Evolutionary conservation across 2,113 vertebrate species (phyloP).

Genomic region (Mola mola): DNA sequence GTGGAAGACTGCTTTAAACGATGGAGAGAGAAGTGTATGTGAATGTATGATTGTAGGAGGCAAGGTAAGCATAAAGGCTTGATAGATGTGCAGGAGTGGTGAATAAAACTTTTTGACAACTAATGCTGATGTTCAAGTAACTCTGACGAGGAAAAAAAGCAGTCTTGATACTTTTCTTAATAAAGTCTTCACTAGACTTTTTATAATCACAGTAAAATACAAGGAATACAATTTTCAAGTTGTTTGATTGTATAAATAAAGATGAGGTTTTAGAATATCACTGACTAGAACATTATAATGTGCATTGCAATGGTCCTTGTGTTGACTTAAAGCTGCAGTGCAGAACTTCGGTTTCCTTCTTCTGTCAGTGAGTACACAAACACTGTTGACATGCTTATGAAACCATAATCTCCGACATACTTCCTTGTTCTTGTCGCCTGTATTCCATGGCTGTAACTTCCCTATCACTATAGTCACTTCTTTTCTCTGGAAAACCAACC

Average conservation of each 20-base stretch:
- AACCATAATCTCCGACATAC: too few species aligned
- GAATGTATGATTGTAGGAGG: conserved; percentile 10
- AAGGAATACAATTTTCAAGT: conserved; percentile 19
- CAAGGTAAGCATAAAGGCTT: conserved; percentile 41
- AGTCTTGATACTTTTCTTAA: conserved; percentile 65
- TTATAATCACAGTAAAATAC: conserved; percentile 6
- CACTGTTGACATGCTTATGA: too few species aligned
- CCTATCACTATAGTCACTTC: too few species aligned
- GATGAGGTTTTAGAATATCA: conserved; percentile 46
- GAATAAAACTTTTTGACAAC: conserved; percentile 44
- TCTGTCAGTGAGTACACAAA: too few species aligned
- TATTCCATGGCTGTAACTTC: too few species aligned
- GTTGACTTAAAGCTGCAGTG: too few species aligned
- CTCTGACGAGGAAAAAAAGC: conserved; percentile 46
- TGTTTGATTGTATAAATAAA: conserved; percentile 44
- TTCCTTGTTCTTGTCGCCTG: too few species aligned
- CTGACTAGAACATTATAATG: conserved; percentile 39
- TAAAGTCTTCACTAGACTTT: conserved; percentile 55
- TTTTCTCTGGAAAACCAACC: too few species aligned
- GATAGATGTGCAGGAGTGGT: conserved; percentile 44
- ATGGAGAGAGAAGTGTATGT: conserved; percentile 5
- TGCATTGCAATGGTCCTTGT: neutral
- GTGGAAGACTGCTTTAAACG: conserved; percentile 37
- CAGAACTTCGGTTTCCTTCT: too few species aligned
- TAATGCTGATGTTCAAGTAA: conserved; percentile 28